Base-by-base conservation (phyloP, 2,113 vertebrate genomes). In the Toxotes jaculatrix region DNA sequence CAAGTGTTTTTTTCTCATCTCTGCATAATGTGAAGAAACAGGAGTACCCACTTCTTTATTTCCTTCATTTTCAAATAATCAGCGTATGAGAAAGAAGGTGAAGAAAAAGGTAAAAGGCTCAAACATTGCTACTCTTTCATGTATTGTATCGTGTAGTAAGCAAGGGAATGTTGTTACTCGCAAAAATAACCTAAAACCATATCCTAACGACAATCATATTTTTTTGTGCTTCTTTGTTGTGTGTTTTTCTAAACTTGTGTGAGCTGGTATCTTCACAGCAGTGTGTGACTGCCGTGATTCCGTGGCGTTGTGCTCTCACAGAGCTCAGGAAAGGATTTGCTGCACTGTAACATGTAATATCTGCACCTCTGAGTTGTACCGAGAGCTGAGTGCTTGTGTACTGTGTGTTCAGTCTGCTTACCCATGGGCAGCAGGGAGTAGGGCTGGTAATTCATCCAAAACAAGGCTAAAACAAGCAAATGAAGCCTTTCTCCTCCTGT, bases 201-300 rank as follows among this genome's bases (percentile, higher is more conserved):
- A 81, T 78, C 62, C 84, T 40, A 73, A 73, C 21, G 92, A 93
- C 91, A 93, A 91, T 93, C 92, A 79, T 81, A 67, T 77, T 80
- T 69, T 56, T 80, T 34, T 38, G 79, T 84, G 61, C 61, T 89
- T 69, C 70, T 76, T 74, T 53, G 40, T 79, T 53, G 42, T 81
- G 55, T 70, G 61, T 82, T 86, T 81, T 79, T 47, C 64, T 56
- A 27, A 83, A 77, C 76, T 43, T 57, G 59, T 72, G 73, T 59
- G 60, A 62, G 74, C 66, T 66, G 68, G 36, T 43, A 68, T 69
- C 36, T 40, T 66, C 74, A 77, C 75, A 74, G 62, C 77, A 27
- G 57, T 45, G 67, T 77, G 64, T 65, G 76, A 49, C 40, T 71
- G 57, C 77, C 62, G 67, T 79, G 83, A 70, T 75, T 80, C 72